phyloP scores from a whole-genome alignment of 2,888 invertebrate genomes.

The Oligia fasciuncula region DNA sequence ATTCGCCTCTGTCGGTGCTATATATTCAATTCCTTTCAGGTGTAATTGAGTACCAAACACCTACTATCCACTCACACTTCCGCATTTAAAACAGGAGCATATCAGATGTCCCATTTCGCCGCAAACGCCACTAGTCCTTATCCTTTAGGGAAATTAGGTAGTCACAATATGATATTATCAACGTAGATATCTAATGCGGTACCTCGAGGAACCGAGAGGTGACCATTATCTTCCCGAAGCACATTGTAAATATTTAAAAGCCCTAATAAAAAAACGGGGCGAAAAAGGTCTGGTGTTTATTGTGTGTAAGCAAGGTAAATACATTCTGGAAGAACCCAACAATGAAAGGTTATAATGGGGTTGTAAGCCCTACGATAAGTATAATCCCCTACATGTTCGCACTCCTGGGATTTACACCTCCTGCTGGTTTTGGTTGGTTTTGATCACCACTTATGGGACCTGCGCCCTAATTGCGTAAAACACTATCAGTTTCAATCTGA shows the following conservation, averaged over 20 bases:
- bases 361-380: not conserved
- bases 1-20: not conserved
- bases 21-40: not conserved
- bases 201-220: conserved; percentile 11
- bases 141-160: conserved; percentile 50
- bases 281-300: not conserved
- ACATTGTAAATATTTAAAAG: conserved; percentile 21
- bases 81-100: conserved; percentile 1
- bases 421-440: not conserved
- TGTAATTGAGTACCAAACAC: not conserved
- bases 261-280: conserved; percentile 4
- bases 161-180: conserved; percentile 22
- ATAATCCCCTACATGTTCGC: not conserved
- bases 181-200: not conserved
- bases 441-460: not conserved
- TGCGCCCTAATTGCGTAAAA: too few species aligned
- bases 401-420: too few species aligned
- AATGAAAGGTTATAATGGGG: not conserved
- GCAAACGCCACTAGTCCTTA: not conserved
- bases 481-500: too few species aligned
- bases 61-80: not conserved
- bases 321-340: not conserved
- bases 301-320: conserved; percentile 13
- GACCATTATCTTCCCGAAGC: conserved; percentile 17
- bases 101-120: conserved; percentile 3